Percentiles rank a stretch among this genome's conserved stretches.
These are phyloP conservation scores for Falcunculus frontatus DNA, from an alignment of 2,113 vertebrate species.

Conservation along the genomic window DNA sequence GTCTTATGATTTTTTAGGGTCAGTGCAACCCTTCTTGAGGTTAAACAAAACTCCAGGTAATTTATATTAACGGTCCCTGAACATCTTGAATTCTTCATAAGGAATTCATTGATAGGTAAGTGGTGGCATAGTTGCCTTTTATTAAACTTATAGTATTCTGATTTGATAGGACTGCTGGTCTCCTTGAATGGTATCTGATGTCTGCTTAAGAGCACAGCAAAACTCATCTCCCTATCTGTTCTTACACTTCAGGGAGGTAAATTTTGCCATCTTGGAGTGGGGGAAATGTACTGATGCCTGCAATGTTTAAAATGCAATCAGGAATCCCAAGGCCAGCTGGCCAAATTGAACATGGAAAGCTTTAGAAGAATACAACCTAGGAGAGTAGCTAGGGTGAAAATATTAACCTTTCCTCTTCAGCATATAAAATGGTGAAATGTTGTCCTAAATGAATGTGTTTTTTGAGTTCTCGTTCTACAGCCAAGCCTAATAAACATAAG, in stretches of 20 bases:
- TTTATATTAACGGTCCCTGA: not conserved
- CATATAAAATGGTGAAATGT: not conserved
- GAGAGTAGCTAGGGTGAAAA: not conserved
- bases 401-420: not conserved
- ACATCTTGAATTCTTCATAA: not conserved
- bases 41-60: not conserved
- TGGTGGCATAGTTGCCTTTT: not conserved
- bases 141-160: not conserved
- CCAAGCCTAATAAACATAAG: not conserved
- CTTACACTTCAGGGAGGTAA: not conserved
- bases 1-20: not conserved
- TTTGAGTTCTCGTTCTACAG: not conserved
- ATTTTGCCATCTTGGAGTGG: not conserved
- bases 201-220: not conserved
- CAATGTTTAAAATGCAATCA: not conserved
- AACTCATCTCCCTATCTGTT: not conserved
- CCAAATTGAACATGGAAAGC: not conserved
- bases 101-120: not conserved
- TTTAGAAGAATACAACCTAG: not conserved
- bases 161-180: not conserved
- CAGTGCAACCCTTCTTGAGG: not conserved
- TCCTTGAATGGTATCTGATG: not conserved
- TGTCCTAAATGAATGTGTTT: not conserved
- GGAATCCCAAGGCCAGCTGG: not conserved
- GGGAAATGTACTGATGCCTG: not conserved